Base-by-base conservation (phyloP, 2,888 invertebrate genomes). In the Biston betularia region DNA sequence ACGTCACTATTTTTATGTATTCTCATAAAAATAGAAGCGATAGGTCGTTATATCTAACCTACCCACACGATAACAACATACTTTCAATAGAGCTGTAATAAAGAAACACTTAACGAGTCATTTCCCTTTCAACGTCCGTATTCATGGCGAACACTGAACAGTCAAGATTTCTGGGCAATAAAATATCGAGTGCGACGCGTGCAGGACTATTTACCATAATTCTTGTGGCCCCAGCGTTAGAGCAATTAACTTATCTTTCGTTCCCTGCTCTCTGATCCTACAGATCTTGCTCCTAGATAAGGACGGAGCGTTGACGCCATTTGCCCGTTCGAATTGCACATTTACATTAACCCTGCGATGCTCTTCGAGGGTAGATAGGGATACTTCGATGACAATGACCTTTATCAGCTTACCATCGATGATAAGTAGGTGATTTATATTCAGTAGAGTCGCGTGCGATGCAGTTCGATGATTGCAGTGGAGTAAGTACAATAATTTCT, bases 311-410 rank as follows among this genome's bases (percentile, higher is more conserved):
- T 89, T 88, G 89, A 89, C 87, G 90, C 89, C 92, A 89, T 92
- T 91, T 91, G 90, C 89, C 84, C 83, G 83, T 83, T 87, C 84
- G 83, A 83, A 88, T 91, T 90, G 89, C 86, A 89, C 89, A 89
- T 92, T 92, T 89, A 90, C 89, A 86, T 87, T 85, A 84, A 85
- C 82, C 86, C 82, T 78, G 80, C 81, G 79, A 69, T 71, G 74
- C 70, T 65, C 74, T 70, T 73, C 63, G 84, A 84, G 88, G 89
- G 86, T 85, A 84, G 86, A 87, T 87, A 58, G 54, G 58, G 54
- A 54, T 66, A 86, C 84, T 89, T 86, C 79, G 82, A 86, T 85
- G 86, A 86, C 86, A 89, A 87, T 90, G 87, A 88, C 83, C 85
- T 86, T 87, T 89, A 90, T 89, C 86, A 82, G 81, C 80, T 85